A percentile compares a stretch with the other conserved stretches of the same genome.
phyloP scores from a whole-genome alignment of 23 tunicate genomes.

The Trididemnum clinides region DNA sequence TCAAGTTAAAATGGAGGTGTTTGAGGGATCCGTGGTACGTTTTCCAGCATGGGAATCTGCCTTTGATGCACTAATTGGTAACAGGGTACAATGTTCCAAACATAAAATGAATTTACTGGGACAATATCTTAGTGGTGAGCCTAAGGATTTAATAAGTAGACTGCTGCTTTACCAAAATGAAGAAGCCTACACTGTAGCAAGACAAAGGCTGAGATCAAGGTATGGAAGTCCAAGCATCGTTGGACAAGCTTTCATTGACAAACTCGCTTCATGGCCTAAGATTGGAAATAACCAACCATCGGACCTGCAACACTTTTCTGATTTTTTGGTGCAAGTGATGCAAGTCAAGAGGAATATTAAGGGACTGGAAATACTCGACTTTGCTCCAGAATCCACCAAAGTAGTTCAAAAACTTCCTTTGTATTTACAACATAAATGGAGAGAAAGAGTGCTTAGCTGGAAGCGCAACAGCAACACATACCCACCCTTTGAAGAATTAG shows the following conservation, averaged over 20 bases:
- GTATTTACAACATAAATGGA: background rate
- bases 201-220: background rate
- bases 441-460: background rate
- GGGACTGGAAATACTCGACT: background rate
- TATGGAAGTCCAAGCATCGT: constrained; percentile 19
- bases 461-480: background rate
- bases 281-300: background rate
- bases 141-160: background rate
- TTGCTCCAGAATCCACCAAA: background rate
- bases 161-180: constrained; percentile 15
- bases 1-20: constrained; percentile 16
- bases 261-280: background rate
- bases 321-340: background rate
- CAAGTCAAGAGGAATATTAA: background rate
- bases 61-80: constrained; percentile 13
- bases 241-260: background rate
- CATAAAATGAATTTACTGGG: constrained; percentile 18
- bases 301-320: background rate
- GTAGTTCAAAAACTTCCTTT: background rate
- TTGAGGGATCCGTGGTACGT: background rate
- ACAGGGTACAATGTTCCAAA: background rate
- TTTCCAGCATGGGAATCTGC: constrained; percentile 38
- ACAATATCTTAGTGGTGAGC: constrained; percentile 19
- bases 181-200: constrained; percentile 26
- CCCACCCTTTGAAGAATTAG: constrained; percentile 8